Conservation (phyloP, 2,113 vertebrate species). For the Austrofundulus limnaeus region DNA sequence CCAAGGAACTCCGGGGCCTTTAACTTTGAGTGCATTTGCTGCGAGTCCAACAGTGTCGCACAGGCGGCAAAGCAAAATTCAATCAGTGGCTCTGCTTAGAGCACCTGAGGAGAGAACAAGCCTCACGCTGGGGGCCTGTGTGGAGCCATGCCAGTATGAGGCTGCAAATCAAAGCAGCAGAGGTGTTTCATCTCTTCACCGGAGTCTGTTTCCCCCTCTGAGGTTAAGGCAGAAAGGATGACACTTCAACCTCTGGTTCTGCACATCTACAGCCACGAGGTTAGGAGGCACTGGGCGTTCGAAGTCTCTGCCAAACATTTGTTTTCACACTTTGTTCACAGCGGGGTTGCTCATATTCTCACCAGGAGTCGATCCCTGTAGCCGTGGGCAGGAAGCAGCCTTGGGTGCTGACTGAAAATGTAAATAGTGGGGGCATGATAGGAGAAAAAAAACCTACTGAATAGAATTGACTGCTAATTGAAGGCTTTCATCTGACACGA, state of each 20-base stretch:
- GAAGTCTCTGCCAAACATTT: slow-evolving; percentile 63
- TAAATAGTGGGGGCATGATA: slow-evolving; percentile 65
- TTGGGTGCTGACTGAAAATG: slow-evolving; percentile 52
- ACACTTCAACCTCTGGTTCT: slow-evolving; percentile 56
- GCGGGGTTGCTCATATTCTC: slow-evolving; percentile 59
- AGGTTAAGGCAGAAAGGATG: slow-evolving; percentile 61
- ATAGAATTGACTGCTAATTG: slow-evolving; percentile 72
- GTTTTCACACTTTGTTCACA: slow-evolving; percentile 75
- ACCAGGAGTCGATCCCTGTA: slow-evolving; percentile 51
- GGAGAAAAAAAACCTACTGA: slow-evolving; percentile 45
- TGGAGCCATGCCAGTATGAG: slow-evolving; percentile 56
- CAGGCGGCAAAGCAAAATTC: slow-evolving; percentile 50
- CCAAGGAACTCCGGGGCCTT: too few species aligned
- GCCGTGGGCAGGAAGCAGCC: slow-evolving; percentile 48
- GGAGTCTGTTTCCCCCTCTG: slow-evolving; percentile 47
- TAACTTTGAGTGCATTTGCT: slow-evolving; percentile 25
- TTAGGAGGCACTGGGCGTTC: slow-evolving; percentile 37
- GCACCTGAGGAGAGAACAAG: slow-evolving; percentile 70
- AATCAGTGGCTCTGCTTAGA: slow-evolving; percentile 58
- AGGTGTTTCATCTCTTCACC: slow-evolving; percentile 66
- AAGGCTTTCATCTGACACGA: slow-evolving; percentile 69
- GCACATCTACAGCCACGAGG: slow-evolving; percentile 46
- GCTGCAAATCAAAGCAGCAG: slow-evolving; percentile 64
- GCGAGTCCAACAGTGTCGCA: slow-evolving; percentile 28
- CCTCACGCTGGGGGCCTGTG: slow-evolving; percentile 59